Conservation (phyloP, 92 coral and sea anemone species). For the Porites cylindrica region DNA sequence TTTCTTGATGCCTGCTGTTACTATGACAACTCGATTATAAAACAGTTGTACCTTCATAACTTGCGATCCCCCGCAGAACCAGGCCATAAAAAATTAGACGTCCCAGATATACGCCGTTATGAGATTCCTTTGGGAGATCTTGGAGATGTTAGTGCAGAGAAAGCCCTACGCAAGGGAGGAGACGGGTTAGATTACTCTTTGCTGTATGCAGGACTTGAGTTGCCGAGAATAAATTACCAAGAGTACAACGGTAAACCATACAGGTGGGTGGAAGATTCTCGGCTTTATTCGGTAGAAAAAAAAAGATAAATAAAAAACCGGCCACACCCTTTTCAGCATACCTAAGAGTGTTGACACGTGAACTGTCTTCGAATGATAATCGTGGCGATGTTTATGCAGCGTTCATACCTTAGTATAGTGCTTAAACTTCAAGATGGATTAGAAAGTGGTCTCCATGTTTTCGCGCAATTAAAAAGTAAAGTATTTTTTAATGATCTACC, state of each 20-base stretch:
- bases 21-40: conserved; percentile 60
- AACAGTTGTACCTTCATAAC: conserved; percentile 66
- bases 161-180: conserved; percentile 22
- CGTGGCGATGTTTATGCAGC: too few relatives aligned
- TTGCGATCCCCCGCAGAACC: conserved; percentile 30
- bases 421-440: too few relatives aligned
- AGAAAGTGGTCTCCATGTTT: too few relatives aligned
- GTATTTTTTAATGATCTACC: too few relatives aligned
- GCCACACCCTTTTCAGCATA: background rate
- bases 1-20: conserved; percentile 82
- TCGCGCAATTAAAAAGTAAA: too few relatives aligned
- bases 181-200: conserved; percentile 69
- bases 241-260: conserved; percentile 74
- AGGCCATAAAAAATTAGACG: conserved; percentile 15
- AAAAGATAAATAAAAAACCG: background rate
- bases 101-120: conserved; percentile 70
- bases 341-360: too few relatives aligned
- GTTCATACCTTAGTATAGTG: too few relatives aligned
- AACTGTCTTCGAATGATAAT: too few relatives aligned
- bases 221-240: conserved; percentile 78
- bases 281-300: background rate
- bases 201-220: conserved; percentile 67
- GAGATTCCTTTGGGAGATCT: conserved; percentile 67
- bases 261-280: conserved; percentile 19
- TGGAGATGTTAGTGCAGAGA: conserved; percentile 17